A percentile compares a stretch with the other conserved stretches of the same genome.
These are phyloP conservation scores for Hoplodrina ambigua DNA, from an alignment of 2,888 invertebrate genomes.

Conservation along the genomic window DNA sequence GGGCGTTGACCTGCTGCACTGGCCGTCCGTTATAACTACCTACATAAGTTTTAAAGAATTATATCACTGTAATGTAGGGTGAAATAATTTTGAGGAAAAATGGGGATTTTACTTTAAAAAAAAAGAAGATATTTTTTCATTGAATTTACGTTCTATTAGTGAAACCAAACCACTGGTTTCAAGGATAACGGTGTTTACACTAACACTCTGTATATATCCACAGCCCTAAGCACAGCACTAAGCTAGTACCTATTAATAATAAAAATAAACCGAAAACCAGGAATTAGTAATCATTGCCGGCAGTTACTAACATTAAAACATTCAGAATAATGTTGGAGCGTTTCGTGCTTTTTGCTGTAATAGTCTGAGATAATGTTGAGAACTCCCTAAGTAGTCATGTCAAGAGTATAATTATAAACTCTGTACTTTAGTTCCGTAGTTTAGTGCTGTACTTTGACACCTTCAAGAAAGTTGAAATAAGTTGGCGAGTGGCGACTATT, in stretches of 20 bases:
- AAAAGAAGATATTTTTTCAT: too few species aligned
- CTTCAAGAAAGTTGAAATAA: slow-evolving; percentile 33
- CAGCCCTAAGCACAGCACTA: too few species aligned
- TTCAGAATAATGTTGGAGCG: slow-evolving; percentile 30
- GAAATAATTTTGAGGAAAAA: too few species aligned
- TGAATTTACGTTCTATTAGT: too few species aligned
- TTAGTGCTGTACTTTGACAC: slow-evolving; percentile 25
- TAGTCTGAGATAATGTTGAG: slow-evolving; percentile 16
- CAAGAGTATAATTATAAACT: slow-evolving; percentile 41
- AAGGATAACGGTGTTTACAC: too few species aligned
- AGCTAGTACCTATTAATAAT: slow-evolving; percentile 3
- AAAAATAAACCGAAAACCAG: slow-evolving; percentile 27
- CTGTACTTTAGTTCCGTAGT: slow-evolving; percentile 32
- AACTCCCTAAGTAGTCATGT: slow-evolving; percentile 21
- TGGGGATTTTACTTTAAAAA: too few species aligned
- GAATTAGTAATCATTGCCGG: slow-evolving; percentile 32
- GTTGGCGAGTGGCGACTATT: slow-evolving; percentile 7
- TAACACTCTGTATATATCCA: too few species aligned
- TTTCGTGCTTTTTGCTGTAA: slow-evolving; percentile 7
- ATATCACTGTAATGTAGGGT: too few species aligned
- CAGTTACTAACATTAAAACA: slow-evolving; percentile 43
- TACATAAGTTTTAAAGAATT: too few species aligned
- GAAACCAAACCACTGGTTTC: too few species aligned
- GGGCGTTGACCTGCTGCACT: too few species aligned
- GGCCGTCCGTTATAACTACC: too few species aligned